Evolutionary conservation across 2,888 invertebrate genomes (phyloP).

Genomic region (Mimumesa dahlbomi): DNA sequence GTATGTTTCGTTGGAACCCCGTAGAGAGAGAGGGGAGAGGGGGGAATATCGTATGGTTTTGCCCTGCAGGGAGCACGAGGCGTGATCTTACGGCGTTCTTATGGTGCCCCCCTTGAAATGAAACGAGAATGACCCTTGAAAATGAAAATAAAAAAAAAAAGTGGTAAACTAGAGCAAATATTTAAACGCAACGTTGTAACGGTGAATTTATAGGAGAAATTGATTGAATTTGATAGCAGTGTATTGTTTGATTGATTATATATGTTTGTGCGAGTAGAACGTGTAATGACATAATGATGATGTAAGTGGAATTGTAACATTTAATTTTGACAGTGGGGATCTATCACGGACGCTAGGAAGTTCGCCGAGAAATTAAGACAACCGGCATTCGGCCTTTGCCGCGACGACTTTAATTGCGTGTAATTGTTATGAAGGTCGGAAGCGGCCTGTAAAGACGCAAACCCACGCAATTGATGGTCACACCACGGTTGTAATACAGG

Average conservation of each 20-base stretch:
- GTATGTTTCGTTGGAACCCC: constrained; percentile 47
- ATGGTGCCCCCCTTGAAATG: constrained; percentile 32
- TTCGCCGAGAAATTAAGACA: constrained; percentile 68
- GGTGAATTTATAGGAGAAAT: neutral
- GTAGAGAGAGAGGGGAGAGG: constrained; percentile 41
- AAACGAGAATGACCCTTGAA: neutral
- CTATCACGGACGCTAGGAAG: constrained; percentile 50
- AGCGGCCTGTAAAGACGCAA: constrained; percentile 73
- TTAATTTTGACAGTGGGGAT: constrained; percentile 29
- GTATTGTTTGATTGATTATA: no score
- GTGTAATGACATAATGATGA: no score
- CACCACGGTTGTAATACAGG: constrained; percentile 66
- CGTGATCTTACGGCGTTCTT: constrained; percentile 52
- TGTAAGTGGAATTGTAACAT: neutral
- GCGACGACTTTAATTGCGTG: constrained; percentile 75
- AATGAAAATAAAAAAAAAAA: neutral
- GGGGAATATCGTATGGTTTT: constrained; percentile 21
- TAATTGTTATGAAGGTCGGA: constrained; percentile 79
- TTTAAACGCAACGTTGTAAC: neutral
- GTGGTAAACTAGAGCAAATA: neutral
- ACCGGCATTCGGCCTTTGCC: constrained; percentile 71
- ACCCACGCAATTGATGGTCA: constrained; percentile 74
- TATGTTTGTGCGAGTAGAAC: no score
- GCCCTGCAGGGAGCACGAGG: constrained; percentile 52
- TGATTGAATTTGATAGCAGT: neutral